Evolutionary conservation across 2,797 vertebrate species (phyloP), one percentile per base, ranked within the genome.

Genomic region (Acipenser oxyrinchus): DNA sequence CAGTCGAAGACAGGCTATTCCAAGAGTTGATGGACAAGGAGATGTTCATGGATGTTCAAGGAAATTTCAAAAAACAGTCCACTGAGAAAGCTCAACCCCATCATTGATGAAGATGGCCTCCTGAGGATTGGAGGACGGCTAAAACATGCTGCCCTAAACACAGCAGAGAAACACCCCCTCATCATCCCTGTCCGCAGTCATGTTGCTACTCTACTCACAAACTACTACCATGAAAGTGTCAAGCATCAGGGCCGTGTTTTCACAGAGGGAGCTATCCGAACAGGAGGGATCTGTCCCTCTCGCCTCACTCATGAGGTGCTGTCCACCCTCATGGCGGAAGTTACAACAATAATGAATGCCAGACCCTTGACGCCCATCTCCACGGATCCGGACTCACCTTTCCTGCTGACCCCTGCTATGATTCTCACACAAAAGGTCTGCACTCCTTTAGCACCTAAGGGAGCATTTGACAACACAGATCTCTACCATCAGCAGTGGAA

Each of bases 381-480:
- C 1, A 62, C 64, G 12, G 69, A 70, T 49, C 48, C 37, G 15
- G 52, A 66, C 58, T 49, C 60, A 10, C 68, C 71, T 13, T 64
- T 13, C 51, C 60, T 70, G 8, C 48, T 66, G n/a, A 61, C 65
- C 12, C 71, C 68, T 15, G 49, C 64, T 0, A 66, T 51, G 13
- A 63, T 64, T 37, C 65, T 67, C 50, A 72, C 68, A 18, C 66
- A 18, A 71, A 37, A 69, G 13, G 60, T 66, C 5, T 66, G 64
- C 52, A 51, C 2, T 55, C 60, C 63, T 13, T 58, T 60, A 8
- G 64, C 64, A 50, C 60, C 68, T 61, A 15, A 58, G n/a, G 68
- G 68, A 18, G 15, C 15, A 1, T 18, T 18, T 18, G 15, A 1
- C 15, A 18, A 18, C 15, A 18, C 15, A 18, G 15, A 64, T 53